Evolutionary conservation across 2,113 vertebrate species (phyloP).

Genomic region (Tragelaphus imberbis): DNA sequence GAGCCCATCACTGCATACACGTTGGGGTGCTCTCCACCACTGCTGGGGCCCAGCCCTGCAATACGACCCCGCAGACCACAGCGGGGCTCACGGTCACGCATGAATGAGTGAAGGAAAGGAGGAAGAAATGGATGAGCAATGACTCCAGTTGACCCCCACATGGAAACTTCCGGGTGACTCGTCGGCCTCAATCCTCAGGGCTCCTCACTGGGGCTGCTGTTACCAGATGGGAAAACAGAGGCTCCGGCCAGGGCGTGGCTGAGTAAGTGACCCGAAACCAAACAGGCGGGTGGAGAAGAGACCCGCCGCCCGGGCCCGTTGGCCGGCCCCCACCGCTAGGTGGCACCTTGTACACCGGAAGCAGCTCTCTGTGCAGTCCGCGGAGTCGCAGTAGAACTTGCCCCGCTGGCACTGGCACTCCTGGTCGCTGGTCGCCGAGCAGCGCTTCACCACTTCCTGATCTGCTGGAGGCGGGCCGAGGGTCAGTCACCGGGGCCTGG

Average conservation of each 20-base stretch:
- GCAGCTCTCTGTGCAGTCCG: background rate
- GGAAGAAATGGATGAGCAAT: too few species aligned
- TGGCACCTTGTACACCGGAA: background rate
- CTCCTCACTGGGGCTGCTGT: background rate
- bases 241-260: accelerated
- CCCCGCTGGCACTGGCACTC: background rate
- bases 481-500: background rate
- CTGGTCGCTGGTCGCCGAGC: background rate
- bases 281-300: background rate
- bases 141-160: background rate
- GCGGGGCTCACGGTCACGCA: background rate
- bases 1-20: accelerated
- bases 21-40: background rate
- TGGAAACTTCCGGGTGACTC: accelerated
- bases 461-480: background rate
- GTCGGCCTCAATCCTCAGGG: background rate
- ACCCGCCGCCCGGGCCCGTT: accelerated
- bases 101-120: background rate
- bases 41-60: background rate
- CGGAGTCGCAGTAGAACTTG: background rate
- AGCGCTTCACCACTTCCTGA: background rate
- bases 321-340: accelerated
- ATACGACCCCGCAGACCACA: background rate
- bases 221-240: background rate
- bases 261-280: background rate